Evolutionary conservation across 2,113 vertebrate species (phyloP).

Genomic region (Oreotrochilus melanogaster): DNA sequence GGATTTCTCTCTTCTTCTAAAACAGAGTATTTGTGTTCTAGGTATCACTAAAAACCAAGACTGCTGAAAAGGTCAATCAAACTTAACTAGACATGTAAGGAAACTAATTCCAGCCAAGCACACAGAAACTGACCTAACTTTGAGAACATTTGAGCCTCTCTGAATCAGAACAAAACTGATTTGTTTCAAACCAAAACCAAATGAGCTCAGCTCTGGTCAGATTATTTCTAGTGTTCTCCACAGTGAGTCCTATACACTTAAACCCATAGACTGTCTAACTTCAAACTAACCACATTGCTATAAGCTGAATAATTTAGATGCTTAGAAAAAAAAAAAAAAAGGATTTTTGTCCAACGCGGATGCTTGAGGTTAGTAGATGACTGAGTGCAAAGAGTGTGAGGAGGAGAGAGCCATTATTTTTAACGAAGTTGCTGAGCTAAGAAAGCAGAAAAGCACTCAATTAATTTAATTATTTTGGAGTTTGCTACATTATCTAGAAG

Average conservation of each 20-base stretch:
- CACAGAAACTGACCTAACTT: neutral
- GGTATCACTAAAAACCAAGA: neutral
- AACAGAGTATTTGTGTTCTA: neutral
- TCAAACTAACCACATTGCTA: neutral
- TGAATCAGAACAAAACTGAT: neutral
- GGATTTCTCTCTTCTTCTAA: neutral
- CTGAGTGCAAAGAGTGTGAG: neutral
- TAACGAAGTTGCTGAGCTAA: neutral
- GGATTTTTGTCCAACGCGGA: neutral
- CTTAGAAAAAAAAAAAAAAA: neutral
- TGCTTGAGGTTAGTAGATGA: neutral
- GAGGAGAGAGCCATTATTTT: neutral
- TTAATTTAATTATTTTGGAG: neutral
- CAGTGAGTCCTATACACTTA: neutral
- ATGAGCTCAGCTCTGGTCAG: neutral
- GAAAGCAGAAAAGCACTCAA: neutral
- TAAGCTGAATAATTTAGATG: neutral
- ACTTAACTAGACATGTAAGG: neutral
- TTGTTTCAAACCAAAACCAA: neutral
- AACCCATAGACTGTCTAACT: neutral
- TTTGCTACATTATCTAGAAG: neutral
- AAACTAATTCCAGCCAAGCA: neutral
- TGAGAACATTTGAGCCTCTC: neutral
- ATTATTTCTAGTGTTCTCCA: neutral
- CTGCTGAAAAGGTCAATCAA: neutral